These are phyloP conservation scores for Acanthochromis polyacanthus DNA, from an alignment of 2,113 vertebrate genomes.

Conservation along the genomic window DNA sequence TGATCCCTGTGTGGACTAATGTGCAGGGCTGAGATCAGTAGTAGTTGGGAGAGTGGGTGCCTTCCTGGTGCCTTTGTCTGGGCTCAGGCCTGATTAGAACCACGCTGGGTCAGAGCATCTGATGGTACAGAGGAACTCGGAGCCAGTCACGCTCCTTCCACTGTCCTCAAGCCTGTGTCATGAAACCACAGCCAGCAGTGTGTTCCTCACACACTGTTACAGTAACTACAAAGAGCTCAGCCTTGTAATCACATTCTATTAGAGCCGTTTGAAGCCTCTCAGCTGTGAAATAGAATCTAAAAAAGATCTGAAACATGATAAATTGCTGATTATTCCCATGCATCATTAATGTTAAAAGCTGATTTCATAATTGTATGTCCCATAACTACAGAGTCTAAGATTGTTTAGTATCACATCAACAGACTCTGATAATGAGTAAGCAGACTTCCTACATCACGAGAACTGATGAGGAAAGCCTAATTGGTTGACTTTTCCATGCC, in stretches of 20 bases:
- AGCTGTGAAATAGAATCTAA: constrained; percentile 80
- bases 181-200: constrained; percentile 27
- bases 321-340: constrained; percentile 83
- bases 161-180: constrained; percentile 31
- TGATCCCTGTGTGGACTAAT: constrained; percentile 80
- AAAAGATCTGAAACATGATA: constrained; percentile 81
- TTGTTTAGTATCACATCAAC: constrained; percentile 87
- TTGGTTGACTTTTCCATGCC: constrained; percentile 88
- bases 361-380: constrained; percentile 84
- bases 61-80: constrained; percentile 83
- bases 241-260: constrained; percentile 73
- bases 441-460: constrained; percentile 83
- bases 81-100: constrained; percentile 78
- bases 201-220: constrained; percentile 41
- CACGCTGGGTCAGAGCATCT: constrained; percentile 67
- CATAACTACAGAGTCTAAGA: constrained; percentile 83
- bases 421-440: constrained; percentile 86
- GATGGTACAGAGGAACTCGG: constrained; percentile 40
- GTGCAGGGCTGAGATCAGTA: constrained; percentile 76
- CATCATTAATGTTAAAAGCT: constrained; percentile 85
- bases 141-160: constrained; percentile 36
- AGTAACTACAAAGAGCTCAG: constrained; percentile 59
- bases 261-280: constrained; percentile 75
- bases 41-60: constrained; percentile 74
- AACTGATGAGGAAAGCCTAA: constrained; percentile 87